phyloP scores from a whole-genome alignment of 37 sponge, comb jelly and placozoan species.

The Eunapius fragilis region DNA sequence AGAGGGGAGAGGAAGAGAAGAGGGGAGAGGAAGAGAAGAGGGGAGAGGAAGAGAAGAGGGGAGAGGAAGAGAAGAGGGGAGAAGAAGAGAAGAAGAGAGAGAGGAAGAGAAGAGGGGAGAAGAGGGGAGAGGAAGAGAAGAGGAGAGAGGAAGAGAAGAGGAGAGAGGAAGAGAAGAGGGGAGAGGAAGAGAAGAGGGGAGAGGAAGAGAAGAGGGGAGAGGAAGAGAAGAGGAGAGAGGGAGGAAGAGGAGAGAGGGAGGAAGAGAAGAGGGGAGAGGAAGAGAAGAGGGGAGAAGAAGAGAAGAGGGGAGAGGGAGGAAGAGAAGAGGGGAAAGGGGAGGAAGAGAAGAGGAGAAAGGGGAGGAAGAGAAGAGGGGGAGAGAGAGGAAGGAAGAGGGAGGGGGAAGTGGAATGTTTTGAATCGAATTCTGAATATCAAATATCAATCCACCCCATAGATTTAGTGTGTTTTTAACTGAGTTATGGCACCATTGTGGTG shows the following conservation, averaged over 20 bases:
- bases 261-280: too few species aligned
- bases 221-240: neutral
- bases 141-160: constrained; percentile 5
- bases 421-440: too few species aligned
- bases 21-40: neutral
- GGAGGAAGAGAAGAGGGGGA: neutral
- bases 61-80: neutral
- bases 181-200: too few species aligned
- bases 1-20: neutral
- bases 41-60: neutral
- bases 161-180: neutral
- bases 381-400: neutral
- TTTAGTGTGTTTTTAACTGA: too few species aligned
- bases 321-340: neutral
- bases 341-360: too few species aligned
- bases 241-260: constrained; percentile 11
- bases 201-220: neutral
- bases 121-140: neutral
- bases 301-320: too few species aligned
- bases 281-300: neutral
- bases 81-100: neutral
- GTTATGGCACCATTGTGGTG: neutral
- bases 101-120: too few species aligned
- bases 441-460: too few species aligned
- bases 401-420: neutral